Base-by-base conservation (phyloP, 2,888 invertebrate species). In the Synergus gifuensis region DNA sequence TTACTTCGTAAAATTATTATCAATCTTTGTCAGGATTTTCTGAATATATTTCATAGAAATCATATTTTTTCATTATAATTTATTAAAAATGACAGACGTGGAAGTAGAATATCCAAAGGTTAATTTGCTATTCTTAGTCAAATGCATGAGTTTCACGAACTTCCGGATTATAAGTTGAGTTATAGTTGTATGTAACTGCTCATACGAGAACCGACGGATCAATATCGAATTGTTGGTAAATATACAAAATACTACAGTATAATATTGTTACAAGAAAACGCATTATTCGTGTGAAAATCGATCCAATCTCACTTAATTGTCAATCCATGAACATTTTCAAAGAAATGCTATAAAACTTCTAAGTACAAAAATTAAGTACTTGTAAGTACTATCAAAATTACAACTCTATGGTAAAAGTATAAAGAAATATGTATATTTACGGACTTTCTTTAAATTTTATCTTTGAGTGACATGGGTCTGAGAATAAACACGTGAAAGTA, bases 61-160 rank as follows among this genome's bases (percentile, higher is more conserved):
- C 14, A 69, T 8, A 49, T 1, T 14, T 22, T 12, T 69, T 46
- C 8, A 22, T 11, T 69, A 44, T 69, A 28, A 69, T 44, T 69
- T 11, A 69, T 49, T 69, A 14, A 69, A 69, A 69, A 28, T 49
- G 46, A n/a, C 0, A 64, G 22, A 8, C 22, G 16, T 42, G 22
- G 16, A 46, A 69, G 12, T 69, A 46, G 46, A 69, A 46, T 69
- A 69, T 22, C 49, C 46, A 49, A 49, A 69, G 67, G 46, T 28
- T 69, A 69, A 12, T 46, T 4, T 44, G 14, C 67, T 49, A 69
- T 69, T 69, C 67, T 69, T 69, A 46, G 67, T 49, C 44, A 69
- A 69, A 69, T 69, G 67, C 46, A 69, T 69, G 16, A 46, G 46
- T 69, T 69, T 69, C 67, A 69, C 67, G 46, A 69, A 46, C 67